Percentiles rank a stretch among this genome's conserved stretches.
These are phyloP conservation scores for Threskiornis aethiopicus DNA, from an alignment of 2,797 vertebrate genomes.

Conservation along the genomic window DNA sequence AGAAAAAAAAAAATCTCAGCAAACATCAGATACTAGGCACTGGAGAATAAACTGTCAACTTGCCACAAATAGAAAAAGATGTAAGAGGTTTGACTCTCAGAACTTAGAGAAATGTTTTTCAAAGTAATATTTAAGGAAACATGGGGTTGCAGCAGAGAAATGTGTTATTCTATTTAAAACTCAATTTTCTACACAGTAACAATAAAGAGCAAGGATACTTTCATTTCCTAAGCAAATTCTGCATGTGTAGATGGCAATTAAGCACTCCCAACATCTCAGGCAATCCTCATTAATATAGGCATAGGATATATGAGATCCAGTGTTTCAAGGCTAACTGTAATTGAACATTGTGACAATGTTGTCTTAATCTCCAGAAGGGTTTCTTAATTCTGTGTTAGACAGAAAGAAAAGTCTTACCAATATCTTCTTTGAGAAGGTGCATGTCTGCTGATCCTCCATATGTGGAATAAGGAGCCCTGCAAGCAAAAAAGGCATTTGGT, in stretches of 20 bases:
- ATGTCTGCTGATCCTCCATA: constrained; percentile 55
- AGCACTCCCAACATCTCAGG: neutral
- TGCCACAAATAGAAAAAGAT: neutral
- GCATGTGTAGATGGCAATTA: neutral
- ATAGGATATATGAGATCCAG: neutral
- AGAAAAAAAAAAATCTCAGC: neutral
- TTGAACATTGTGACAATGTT: neutral
- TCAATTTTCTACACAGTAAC: neutral
- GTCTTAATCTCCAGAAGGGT: neutral
- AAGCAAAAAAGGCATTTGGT: constrained; percentile 68
- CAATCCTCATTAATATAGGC: neutral
- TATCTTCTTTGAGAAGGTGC: constrained; percentile 52
- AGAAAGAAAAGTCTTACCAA: constrained; percentile 64
- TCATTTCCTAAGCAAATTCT: neutral
- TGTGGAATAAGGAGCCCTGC: constrained; percentile 49
- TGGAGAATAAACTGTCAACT: neutral
- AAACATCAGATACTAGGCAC: neutral
- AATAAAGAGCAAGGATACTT: neutral
- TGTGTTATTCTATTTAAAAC: neutral
- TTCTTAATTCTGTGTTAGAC: constrained; percentile 24
- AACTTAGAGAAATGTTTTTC: neutral
- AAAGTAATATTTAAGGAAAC: neutral
- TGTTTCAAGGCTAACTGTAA: neutral
- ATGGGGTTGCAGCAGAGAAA: neutral
- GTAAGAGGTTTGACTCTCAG: neutral